phyloP scores from a whole-genome alignment of 1,140 invertebrate species.

The Samia ricini region DNA sequence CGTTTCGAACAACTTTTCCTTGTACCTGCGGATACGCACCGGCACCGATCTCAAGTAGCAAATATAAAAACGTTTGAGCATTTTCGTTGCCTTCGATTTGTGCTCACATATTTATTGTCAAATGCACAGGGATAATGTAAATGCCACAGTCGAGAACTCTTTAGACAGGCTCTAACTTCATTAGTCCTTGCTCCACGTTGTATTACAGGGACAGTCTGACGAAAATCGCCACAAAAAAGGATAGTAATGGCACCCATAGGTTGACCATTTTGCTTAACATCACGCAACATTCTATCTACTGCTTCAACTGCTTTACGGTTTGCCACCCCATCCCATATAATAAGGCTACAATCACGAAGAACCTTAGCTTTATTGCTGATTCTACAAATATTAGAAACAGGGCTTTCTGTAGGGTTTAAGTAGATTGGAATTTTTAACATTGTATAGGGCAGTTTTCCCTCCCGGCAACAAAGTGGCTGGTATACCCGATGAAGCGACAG shows the following conservation, averaged over 20 bases:
- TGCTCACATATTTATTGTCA: no score
- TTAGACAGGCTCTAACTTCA: slow-evolving; percentile 38
- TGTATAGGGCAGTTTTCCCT: slow-evolving; percentile 43
- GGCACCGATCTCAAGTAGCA: no score
- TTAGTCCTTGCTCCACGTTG: slow-evolving; percentile 45
- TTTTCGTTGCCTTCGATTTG: no score
- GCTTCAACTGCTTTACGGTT: slow-evolving; percentile 39
- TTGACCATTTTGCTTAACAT: slow-evolving; percentile 35
- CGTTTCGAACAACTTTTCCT: no score
- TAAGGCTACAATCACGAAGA: slow-evolving; percentile 36
- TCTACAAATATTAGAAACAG: slow-evolving; percentile 19
- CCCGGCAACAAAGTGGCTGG: slow-evolving; percentile 5
- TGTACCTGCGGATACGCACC: no score
- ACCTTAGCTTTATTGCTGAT: slow-evolving; percentile 27
- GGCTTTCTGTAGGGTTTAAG: slow-evolving; percentile 15
- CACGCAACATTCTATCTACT: slow-evolving; percentile 39
- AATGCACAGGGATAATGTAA: no score
- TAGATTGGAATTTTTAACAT: slow-evolving; percentile 52
- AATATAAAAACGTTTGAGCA: no score
- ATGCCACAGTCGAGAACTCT: slow-evolving; percentile 41
- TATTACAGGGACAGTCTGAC: slow-evolving; percentile 73
- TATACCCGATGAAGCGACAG: slow-evolving; percentile 22
- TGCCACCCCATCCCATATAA: slow-evolving; percentile 41
- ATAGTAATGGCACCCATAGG: slow-evolving; percentile 32
- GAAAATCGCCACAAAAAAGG: slow-evolving; percentile 61